These are phyloP conservation scores for Cheilinus undulatus DNA, from an alignment of 2,113 vertebrate species.

Conservation along the genomic window DNA sequence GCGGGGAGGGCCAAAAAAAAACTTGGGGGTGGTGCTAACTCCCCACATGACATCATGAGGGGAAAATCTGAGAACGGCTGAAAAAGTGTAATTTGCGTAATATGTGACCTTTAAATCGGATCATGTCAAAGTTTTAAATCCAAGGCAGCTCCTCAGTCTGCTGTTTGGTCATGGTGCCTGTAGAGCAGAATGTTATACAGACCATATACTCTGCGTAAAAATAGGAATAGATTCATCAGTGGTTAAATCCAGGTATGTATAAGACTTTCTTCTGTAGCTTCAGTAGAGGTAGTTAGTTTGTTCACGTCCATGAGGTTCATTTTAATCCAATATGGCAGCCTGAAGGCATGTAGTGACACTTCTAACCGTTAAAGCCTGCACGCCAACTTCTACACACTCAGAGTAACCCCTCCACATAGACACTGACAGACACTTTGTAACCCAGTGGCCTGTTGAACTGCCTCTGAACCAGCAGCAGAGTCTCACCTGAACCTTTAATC, in stretches of 20 bases:
- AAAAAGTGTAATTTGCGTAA: too few species aligned
- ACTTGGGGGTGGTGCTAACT: too few species aligned
- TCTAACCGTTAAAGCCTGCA: not conserved
- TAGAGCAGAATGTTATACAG: too few species aligned
- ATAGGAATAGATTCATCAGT: not conserved
- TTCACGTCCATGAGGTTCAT: not conserved
- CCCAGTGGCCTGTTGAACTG: slow-evolving; percentile 29
- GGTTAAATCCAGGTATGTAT: not conserved
- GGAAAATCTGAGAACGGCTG: too few species aligned
- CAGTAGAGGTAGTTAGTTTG: not conserved
- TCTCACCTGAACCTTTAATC: slow-evolving; percentile 52
- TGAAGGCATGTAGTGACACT: slow-evolving; percentile 14
- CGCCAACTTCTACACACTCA: not conserved
- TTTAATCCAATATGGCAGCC: slow-evolving; percentile 13
- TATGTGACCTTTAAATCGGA: too few species aligned
- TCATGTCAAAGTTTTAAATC: too few species aligned
- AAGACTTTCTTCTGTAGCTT: not conserved
- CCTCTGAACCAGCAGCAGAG: slow-evolving; percentile 18
- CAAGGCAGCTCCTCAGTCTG: too few species aligned
- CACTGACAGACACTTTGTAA: slow-evolving; percentile 1
- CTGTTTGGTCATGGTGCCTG: too few species aligned
- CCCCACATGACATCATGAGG: too few species aligned
- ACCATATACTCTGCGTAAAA: slow-evolving; percentile 25
- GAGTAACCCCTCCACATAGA: not conserved
- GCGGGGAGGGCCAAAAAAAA: too few species aligned